These are phyloP conservation scores for Malurus leucopterus DNA, from an alignment of 2,797 vertebrate species.

Conservation along the genomic window DNA sequence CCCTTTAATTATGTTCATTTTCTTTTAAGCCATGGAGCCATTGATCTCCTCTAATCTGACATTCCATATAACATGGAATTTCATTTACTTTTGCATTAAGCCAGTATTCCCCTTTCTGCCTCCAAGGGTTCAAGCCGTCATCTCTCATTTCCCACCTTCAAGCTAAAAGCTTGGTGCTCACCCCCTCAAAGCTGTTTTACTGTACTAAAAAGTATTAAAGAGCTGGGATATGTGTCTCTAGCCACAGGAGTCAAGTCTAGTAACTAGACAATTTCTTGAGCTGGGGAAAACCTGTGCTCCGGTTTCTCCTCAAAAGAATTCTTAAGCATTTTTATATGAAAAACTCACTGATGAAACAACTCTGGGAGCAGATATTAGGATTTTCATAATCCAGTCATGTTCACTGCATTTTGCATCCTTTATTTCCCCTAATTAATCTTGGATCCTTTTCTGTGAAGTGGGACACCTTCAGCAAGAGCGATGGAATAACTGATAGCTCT, in stretches of 20 bases:
- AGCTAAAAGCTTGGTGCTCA: conserved; percentile 5
- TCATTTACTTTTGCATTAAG: conserved; percentile 51
- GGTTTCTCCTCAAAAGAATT: not conserved
- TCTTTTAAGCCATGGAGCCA: conserved; percentile 28
- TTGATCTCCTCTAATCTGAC: conserved; percentile 51
- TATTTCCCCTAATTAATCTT: not conserved
- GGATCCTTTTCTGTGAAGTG: not conserved
- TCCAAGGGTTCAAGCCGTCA: conserved; percentile 27
- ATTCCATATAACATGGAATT: conserved; percentile 49
- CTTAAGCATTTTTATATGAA: not conserved
- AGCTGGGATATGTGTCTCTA: not conserved
- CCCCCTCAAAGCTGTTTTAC: conserved; percentile 25
- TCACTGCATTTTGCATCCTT: not conserved
- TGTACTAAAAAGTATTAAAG: conserved; percentile 19
- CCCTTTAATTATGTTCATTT: conserved; percentile 50
- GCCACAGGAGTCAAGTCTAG: not conserved
- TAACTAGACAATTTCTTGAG: not conserved
- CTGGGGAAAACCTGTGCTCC: not conserved
- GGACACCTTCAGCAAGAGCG: not conserved
- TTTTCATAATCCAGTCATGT: not conserved
- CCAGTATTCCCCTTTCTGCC: not conserved
- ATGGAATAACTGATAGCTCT: not conserved
- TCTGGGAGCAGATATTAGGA: not conserved
- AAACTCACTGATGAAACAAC: not conserved
- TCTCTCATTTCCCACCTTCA: conserved; percentile 31